Evolutionary conservation across 2,888 invertebrate species (phyloP), one percentile per base, ranked within the genome.

Genomic region (Tubulanus polymorphus): DNA sequence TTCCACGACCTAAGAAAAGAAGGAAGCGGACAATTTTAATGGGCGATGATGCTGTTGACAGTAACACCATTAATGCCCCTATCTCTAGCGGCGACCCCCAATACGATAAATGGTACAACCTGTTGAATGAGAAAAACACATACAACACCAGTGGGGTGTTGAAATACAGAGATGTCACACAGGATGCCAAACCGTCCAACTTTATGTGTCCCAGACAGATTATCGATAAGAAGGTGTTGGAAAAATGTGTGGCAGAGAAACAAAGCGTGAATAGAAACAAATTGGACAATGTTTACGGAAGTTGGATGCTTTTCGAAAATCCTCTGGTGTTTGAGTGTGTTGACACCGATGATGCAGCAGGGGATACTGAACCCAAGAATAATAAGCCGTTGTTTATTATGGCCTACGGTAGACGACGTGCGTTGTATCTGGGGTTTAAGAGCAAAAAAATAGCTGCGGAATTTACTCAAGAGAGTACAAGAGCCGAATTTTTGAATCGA

Each of bases 261-360:
- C 41, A 41, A 15, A 41, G 41, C 15, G 41, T 41, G 6, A 15
- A 41, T 15, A 41, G 15, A 15, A 41, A 41, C 15, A 41, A 41
- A 15, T 15, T 41, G 15, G 41, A 41, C 41, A 41, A 15, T 15
- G 15, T 41, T 41, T 41, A 41, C 15, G 41, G 6, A 15, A 41
- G 15, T 41, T 41, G 41, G 41, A 41, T 15, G 41, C 41, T 41
- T 41, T 41, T 41, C 41, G 41, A 41, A 41, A 41, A 41, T 15
- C 41, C 41, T 23, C 41, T 41, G 5, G 41, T 41, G 41, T 41
- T 41, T 41, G 41, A 41, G 15, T 41, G 41, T 15, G 41, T 41
- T 8, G 41, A 41, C 23, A 15, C 6, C 6, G 35, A n/a, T 32
- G 6, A 41, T 5, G 23, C 5, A 5, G 15, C 6, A 8, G 35